Conservation (phyloP, 2,113 vertebrate species). For the Thermophis baileyi region DNA sequence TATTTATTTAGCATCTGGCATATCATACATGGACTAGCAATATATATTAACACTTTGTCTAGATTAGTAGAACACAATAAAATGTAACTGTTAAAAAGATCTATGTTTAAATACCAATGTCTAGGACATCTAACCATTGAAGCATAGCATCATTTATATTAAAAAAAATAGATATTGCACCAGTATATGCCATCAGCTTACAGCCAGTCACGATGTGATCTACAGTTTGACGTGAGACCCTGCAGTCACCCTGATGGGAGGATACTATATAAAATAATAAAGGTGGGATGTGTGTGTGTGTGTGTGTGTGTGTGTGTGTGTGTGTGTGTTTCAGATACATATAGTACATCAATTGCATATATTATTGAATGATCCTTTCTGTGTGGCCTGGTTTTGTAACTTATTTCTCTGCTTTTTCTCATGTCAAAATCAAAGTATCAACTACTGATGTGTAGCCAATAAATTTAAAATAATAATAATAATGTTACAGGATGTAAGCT, state of each 20-base stretch:
- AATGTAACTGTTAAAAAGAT: not conserved
- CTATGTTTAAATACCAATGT: not conserved
- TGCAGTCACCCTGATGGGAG: too few relatives aligned
- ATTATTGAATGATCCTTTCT: not conserved
- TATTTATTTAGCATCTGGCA: not conserved
- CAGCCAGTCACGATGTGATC: too few relatives aligned
- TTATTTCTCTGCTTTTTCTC: not conserved
- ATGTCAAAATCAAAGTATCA: not conserved
- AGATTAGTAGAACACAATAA: not conserved
- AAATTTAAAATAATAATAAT: not conserved
- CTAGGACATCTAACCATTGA: not conserved
- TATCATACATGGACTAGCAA: not conserved
- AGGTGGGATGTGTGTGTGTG: too few relatives aligned
- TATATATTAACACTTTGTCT: not conserved
- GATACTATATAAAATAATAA: too few relatives aligned
- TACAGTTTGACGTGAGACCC: too few relatives aligned
- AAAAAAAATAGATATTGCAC: not conserved
- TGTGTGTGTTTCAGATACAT: too few relatives aligned
- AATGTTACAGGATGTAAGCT: not conserved
- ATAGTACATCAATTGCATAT: not conserved
- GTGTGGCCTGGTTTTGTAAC: not conserved
- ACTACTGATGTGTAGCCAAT: not conserved
- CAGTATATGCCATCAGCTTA: too few relatives aligned
- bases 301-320: too few relatives aligned
- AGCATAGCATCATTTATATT: not conserved